phyloP scores from a whole-genome alignment of 1,140 invertebrate species.

The Orius insidiosus region DNA sequence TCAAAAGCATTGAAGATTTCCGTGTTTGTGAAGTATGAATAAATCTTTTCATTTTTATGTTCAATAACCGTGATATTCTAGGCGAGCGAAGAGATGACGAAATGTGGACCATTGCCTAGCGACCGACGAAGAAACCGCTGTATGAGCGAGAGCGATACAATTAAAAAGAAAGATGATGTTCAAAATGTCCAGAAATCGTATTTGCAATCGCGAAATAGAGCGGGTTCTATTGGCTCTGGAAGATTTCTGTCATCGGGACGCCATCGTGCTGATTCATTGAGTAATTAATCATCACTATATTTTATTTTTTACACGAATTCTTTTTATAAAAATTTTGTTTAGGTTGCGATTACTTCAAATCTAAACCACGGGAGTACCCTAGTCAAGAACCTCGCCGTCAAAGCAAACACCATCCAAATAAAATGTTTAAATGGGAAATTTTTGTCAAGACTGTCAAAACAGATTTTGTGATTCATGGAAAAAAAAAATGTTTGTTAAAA shows the following conservation, averaged over 20 bases:
- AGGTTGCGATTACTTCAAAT: too few species aligned
- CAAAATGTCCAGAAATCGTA: not conserved
- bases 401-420: too few species aligned
- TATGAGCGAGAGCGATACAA: slow-evolving; percentile 15
- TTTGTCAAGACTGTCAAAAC: too few species aligned
- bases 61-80: not conserved
- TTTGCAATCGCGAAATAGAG: slow-evolving; percentile 5
- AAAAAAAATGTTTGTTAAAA: too few species aligned
- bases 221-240: slow-evolving; percentile 14
- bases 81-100: slow-evolving; percentile 6
- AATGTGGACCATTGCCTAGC: slow-evolving; percentile 12
- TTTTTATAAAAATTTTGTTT: too few species aligned
- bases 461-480: too few species aligned
- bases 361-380: too few species aligned
- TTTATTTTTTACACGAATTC: too few species aligned
- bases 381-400: too few species aligned
- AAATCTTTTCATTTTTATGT: too few species aligned
- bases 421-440: too few species aligned
- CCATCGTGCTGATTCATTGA: slow-evolving; percentile 7
- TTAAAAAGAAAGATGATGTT: slow-evolving; percentile 4
- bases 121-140: slow-evolving; percentile 12
- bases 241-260: not conserved
- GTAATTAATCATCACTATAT: slow-evolving; percentile 1
- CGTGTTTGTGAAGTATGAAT: slow-evolving; percentile 48
- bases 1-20: slow-evolving; percentile 92